phyloP scores from a whole-genome alignment of 2,888 invertebrate genomes.

The Tipula lateralis region DNA sequence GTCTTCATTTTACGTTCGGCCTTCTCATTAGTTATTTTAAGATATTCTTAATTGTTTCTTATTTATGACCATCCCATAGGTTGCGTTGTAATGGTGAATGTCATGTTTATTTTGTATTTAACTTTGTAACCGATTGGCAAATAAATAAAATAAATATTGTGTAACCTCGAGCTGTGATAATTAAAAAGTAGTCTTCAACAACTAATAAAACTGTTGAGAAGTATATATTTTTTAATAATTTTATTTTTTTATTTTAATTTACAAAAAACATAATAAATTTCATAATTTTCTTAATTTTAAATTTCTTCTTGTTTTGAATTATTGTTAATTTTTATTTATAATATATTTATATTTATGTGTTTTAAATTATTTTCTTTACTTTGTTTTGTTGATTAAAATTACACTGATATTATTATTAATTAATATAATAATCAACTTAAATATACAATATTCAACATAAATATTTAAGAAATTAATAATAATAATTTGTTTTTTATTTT shows the following conservation, averaged over 20 bases:
- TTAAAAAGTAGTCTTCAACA: too few species aligned
- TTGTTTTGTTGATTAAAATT: not conserved
- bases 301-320: not conserved
- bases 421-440: not conserved
- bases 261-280: conserved; percentile 24
- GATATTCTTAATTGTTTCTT: too few species aligned
- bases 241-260: conserved; percentile 1
- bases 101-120: too few species aligned
- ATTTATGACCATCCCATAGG: too few species aligned
- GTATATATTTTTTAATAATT: not conserved
- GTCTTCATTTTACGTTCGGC: too few species aligned
- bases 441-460: conserved; percentile 11
- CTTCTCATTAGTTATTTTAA: too few species aligned
- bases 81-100: too few species aligned
- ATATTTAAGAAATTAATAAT: not conserved
- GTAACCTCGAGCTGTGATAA: too few species aligned
- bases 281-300: conserved; percentile 11
- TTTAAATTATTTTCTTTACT: not conserved
- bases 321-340: not conserved
- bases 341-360: not conserved
- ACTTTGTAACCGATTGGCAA: too few species aligned
- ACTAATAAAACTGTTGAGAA: too few species aligned
- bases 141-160: too few species aligned
- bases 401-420: not conserved
- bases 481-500: not conserved